Evolutionary conservation across 2,797 vertebrate genomes (phyloP), one percentile per base, ranked within the genome.

Genomic region (Danio tinwini): DNA sequence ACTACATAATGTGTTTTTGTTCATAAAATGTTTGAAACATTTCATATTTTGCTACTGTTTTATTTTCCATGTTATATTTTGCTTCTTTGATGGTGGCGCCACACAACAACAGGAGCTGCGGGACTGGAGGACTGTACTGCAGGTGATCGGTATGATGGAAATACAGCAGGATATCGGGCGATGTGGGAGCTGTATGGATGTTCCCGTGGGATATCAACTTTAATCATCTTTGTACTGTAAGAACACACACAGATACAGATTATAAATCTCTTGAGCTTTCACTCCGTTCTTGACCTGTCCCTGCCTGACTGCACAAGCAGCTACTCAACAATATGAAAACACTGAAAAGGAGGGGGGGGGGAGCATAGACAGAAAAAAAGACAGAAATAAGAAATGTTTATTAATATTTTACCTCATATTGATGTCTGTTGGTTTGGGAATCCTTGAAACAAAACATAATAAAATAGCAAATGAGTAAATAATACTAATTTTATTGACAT

Each of bases 131-230:
- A 91, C 42, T 91, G 53, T 21, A 45, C 39, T 14, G 67, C 8
- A 52, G 92, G 89, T 52, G 89, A 90, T 0, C 3, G 81, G 81
- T 92, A 93, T 42, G 89, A 91, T 6, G 94, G 94, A 84, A 96
- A 95, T 85, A 92, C 65, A 7, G 91, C 88, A 0, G 70, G 70
- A 13, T 92, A 92, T 2, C 85, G 91, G 64, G 91, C 91, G 83
- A 91, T 94, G 86, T 96, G 94, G 29, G 93, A 96, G 67, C 95
- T 86, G 87, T 93, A 96, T 6, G 93, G 93, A 84, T 96, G 93
- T 81, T 94, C 88, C 78, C 86, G 88, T 10, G 88, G 90, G 83
- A 91, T 86, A 0, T 81, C 67, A 53, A 84, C 83, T 61, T 86
- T 89, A 71, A 90, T 88, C 83, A 89, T 86, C 80, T 91, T 94